Conservation (phyloP, 37 sponge, comb jelly and placozoan genomes). For the Geodia barretti region DNA sequence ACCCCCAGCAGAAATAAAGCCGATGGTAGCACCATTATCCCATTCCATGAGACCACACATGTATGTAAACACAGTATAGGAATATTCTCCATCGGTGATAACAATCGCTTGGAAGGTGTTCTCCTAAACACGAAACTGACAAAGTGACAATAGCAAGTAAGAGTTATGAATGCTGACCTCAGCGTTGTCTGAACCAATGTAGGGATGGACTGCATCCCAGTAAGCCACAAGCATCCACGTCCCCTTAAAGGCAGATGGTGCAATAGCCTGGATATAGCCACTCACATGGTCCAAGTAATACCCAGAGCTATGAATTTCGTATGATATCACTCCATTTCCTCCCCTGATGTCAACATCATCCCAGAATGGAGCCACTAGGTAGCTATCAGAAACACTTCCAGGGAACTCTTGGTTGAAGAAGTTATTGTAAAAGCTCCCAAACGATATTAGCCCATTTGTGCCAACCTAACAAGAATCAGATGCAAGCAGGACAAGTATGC, state of each 20-base stretch:
- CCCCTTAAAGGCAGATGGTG: slow-evolving; percentile 12
- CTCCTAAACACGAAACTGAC: not conserved
- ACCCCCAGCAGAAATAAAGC: slow-evolving; percentile 15
- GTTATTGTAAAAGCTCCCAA: not conserved
- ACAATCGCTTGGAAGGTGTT: slow-evolving; percentile 76
- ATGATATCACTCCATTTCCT: slow-evolving; percentile 38
- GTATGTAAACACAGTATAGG: slow-evolving; percentile 65
- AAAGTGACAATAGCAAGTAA: not conserved
- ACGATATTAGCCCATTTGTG: not conserved
- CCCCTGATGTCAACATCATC: slow-evolving; percentile 48
- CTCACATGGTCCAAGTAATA: not conserved
- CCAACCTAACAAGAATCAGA: not conserved
- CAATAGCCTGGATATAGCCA: not conserved
- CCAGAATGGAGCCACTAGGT: slow-evolving; percentile 69
- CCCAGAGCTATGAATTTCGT: slow-evolving; percentile 22
- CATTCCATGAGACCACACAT: slow-evolving; percentile 57
- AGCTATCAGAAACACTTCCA: not conserved
- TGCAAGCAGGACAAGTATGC: too few relatives aligned
- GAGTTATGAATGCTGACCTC: not conserved
- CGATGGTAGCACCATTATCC: slow-evolving; percentile 35
- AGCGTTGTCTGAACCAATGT: not conserved
- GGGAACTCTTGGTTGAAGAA: not conserved
- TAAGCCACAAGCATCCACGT: slow-evolving; percentile 57
- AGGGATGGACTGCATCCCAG: slow-evolving; percentile 55
- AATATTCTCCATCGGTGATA: slow-evolving; percentile 59